Evolutionary conservation across 2,888 invertebrate genomes (phyloP).

Genomic region (Caenorhabditis zanzibari): DNA sequence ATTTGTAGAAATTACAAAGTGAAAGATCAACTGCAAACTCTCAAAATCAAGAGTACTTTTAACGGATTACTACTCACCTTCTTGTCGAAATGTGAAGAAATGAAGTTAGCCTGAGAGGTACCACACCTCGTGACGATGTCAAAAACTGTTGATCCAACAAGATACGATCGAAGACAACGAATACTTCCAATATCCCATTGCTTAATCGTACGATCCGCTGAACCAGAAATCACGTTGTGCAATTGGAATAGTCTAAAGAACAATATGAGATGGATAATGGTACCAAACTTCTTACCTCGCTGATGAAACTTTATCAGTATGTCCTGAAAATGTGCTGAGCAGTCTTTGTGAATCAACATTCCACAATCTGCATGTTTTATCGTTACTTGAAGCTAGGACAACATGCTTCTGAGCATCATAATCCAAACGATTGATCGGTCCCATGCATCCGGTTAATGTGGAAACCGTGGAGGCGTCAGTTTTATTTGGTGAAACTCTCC

Average conservation of each 20-base stretch:
- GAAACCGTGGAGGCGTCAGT: conserved; percentile 48
- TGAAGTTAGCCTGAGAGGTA: conserved; percentile 45
- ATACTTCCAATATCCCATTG: conserved; percentile 97
- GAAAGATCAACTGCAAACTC: too few relatives aligned
- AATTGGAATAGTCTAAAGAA: conserved; percentile 87
- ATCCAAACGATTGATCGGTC: conserved; percentile 96
- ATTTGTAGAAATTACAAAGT: too few relatives aligned
- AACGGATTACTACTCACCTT: too few relatives aligned
- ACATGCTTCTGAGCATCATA: conserved; percentile 89
- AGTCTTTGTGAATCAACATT: conserved; percentile 91
- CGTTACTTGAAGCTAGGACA: conserved; percentile 93
- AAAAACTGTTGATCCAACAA: conserved; percentile 78
- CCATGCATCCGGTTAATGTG: conserved; percentile 91
- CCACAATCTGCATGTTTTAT: conserved; percentile 97
- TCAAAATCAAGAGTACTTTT: too few relatives aligned
- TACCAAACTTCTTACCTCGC: conserved; percentile 87
- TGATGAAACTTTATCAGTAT: conserved; percentile 97
- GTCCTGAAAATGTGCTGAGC: conserved; percentile 91
- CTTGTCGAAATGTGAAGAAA: conserved; percentile 92
- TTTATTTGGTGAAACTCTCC: conserved; percentile 88
- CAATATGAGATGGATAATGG: neutral
- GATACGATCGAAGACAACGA: conserved; percentile 87
- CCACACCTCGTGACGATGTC: conserved; percentile 88
- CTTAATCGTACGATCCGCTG: conserved; percentile 97
- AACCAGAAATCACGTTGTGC: conserved; percentile 89